Evolutionary conservation across 2,113 vertebrate species (phyloP).

Genomic region (Osmerus mordax): DNA sequence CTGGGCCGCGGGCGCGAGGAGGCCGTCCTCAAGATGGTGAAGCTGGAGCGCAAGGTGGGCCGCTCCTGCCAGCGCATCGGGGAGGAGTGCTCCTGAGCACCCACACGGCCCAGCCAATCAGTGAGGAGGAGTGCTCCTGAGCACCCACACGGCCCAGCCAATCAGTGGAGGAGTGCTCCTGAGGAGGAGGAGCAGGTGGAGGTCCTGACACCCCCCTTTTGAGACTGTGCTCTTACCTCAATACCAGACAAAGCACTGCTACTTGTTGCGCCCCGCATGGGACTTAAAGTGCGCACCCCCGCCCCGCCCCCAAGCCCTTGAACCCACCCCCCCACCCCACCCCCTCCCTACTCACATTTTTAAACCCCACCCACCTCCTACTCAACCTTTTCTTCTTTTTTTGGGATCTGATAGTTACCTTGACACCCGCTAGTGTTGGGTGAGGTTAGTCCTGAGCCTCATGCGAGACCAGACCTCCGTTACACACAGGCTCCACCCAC

Average conservation of each 20-base stretch:
- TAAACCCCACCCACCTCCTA: constrained; percentile 17
- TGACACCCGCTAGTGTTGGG: no score
- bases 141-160: no score
- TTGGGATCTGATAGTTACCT: no score
- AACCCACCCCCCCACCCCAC: neutral
- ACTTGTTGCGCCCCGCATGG: constrained; percentile 45
- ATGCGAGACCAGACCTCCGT: no score
- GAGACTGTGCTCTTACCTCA: constrained; percentile 61
- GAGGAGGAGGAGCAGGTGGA: constrained; percentile 25
- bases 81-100: constrained; percentile 93
- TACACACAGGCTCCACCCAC: no score
- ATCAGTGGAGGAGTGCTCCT: neutral
- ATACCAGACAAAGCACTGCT: constrained; percentile 59
- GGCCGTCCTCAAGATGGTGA: constrained; percentile 98
- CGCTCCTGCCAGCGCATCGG: constrained; percentile 98
- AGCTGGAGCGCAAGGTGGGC: constrained; percentile 98
- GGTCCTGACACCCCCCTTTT: constrained; percentile 46
- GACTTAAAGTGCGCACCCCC: constrained; percentile 39
- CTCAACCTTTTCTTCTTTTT: no score
- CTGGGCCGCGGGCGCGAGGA: constrained; percentile 95
- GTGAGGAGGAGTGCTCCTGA: constrained; percentile 17
- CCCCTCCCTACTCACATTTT: neutral
- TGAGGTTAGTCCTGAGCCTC: no score
- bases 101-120: neutral
- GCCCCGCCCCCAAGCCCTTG: constrained; percentile 17